Conservation (phyloP, 2,888 invertebrate genomes). For the Halocaridina rubra region DNA sequence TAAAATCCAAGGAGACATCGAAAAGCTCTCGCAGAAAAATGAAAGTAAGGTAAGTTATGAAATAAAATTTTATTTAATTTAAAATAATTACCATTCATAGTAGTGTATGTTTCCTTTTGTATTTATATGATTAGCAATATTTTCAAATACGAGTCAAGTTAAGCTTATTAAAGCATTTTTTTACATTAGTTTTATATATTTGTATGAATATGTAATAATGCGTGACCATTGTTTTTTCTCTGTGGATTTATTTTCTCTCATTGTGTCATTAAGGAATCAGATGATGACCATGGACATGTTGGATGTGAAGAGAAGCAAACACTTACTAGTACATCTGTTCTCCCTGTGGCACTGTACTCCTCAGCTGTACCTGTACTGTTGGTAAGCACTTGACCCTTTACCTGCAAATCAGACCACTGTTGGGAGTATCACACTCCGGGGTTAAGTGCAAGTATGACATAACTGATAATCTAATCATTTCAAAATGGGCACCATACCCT, state of each 20-base stretch:
- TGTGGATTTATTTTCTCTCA: background rate
- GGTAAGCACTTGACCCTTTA: no score
- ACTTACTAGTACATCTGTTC: background rate
- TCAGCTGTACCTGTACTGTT: constrained; percentile 3
- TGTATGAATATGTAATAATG: background rate
- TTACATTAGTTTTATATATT: background rate
- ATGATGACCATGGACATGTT: background rate
- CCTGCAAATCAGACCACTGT: no score
- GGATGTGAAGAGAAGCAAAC: no score
- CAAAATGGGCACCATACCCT: no score
- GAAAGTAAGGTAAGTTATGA: background rate
- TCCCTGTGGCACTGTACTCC: background rate
- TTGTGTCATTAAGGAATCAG: no score
- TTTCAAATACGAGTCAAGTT: background rate
- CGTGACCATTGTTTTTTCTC: background rate
- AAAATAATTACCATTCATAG: no score
- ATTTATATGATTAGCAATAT: background rate
- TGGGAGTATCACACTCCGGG: no score
- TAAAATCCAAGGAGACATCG: background rate
- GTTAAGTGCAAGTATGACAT: no score
- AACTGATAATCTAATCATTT: no score
- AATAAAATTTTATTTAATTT: no score
- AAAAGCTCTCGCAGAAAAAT: background rate
- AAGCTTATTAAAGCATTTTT: no score
- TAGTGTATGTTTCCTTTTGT: no score